Percentiles rank a stretch among this genome's conserved stretches.
These are phyloP conservation scores for Netelia melanura DNA, from an alignment of 2,888 invertebrate genomes.

Conservation along the genomic window DNA sequence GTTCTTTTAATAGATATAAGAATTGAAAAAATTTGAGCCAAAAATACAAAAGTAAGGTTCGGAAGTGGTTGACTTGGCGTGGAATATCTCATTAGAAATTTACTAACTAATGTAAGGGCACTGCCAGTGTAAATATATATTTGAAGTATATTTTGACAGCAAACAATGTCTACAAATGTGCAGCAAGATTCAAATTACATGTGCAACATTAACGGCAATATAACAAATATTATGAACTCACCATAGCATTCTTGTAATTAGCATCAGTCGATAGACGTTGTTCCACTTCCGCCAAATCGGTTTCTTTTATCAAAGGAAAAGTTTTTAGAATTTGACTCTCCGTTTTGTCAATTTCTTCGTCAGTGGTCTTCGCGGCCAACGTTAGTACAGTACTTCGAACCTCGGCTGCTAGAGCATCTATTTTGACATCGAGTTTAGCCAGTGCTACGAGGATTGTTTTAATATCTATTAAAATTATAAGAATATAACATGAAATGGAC, in stretches of 20 bases:
- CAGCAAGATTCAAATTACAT: constrained; percentile 43
- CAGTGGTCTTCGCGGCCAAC: constrained; percentile 40
- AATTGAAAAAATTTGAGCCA: too few species aligned
- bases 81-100: too few species aligned
- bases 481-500: constrained; percentile 40
- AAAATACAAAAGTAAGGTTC: too few species aligned
- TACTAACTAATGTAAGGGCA: too few species aligned
- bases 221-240: constrained; percentile 49
- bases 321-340: constrained; percentile 51
- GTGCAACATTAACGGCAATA: constrained; percentile 32
- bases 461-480: constrained; percentile 42
- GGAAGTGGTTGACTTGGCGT: too few species aligned
- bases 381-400: constrained; percentile 41
- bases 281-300: constrained; percentile 45
- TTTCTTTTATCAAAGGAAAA: constrained; percentile 42
- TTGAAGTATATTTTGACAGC: too few species aligned
- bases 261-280: constrained; percentile 45
- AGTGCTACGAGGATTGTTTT: constrained; percentile 41
- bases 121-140: too few species aligned
- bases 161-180: too few species aligned
- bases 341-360: constrained; percentile 45
- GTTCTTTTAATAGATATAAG: too few species aligned
- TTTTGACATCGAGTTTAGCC: constrained; percentile 49
- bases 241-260: constrained; percentile 48
- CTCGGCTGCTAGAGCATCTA: constrained; percentile 51